Evolutionary conservation across 1,140 invertebrate genomes (phyloP), one percentile per base, ranked within the genome.

Genomic region (Pseudomyrmex cubaensis): DNA sequence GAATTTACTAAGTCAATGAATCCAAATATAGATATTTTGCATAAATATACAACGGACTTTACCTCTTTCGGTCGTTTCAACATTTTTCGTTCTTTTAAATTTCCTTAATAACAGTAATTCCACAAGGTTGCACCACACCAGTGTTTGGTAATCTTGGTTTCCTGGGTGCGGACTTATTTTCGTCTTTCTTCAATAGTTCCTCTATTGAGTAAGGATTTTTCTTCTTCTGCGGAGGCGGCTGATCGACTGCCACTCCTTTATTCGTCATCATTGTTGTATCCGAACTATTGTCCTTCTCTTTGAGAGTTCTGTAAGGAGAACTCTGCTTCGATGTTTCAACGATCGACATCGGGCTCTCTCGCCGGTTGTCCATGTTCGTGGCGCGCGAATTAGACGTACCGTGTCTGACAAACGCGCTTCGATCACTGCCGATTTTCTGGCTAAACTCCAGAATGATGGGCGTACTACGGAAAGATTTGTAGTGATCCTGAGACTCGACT

Each of bases 141-240:
- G 93, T 89, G 54, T 92, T 90, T 4, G 90, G 73, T 15, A 94
- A 50, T 70, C 92, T 93, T 46, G 93, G 93, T 91, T 93, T 91
- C 72, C 93, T 92, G 46, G 82, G 80, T 12, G 78, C 72, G 5
- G 82, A 85, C 62, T 93, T 93, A 50, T 96, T 96, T 76, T 96
- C 96, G 8, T 97, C 97, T 84, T 97, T 97, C 89, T 98, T 98
- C 4, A 98, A 90, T 7, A 98, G 90, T 90, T 98, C 97, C 90
- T 98, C 97, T 89, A 98, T 98, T 0, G 97, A 97, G 90, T 98
- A 98, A 0, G 97, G 97, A 93, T 97, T 98, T 64, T 96, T 96
- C 92, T 97, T 97, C 87, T 95, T 96, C 54, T 88, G 85, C 3
- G 89, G 90, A n/a, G 78, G 74, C 13, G 85, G 87, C 56, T 91